A percentile compares a stretch with the other conserved stretches of the same genome.
These are phyloP conservation scores for Siphamia tubifer DNA, from an alignment of 2,113 vertebrate genomes.

Conservation along the genomic window DNA sequence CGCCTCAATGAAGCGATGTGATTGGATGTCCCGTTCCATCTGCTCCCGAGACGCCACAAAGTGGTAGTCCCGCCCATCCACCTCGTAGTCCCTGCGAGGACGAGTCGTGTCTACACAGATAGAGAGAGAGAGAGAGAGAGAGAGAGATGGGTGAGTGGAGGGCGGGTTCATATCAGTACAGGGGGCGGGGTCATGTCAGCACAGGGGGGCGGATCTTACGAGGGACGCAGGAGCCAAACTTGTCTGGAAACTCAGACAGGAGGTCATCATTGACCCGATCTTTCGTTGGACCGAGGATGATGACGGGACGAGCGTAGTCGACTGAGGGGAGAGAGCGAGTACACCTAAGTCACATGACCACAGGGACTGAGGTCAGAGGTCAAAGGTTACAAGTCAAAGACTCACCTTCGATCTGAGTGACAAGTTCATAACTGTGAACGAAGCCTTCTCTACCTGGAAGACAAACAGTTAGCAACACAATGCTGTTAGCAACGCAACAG, in stretches of 20 bases:
- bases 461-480: too few relatives aligned
- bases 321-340: constrained; percentile 61
- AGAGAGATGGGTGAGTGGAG: too few relatives aligned
- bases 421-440: constrained; percentile 86
- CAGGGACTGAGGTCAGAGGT: background rate
- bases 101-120: constrained; percentile 85
- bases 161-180: background rate
- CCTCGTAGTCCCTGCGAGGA: constrained; percentile 89
- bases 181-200: background rate
- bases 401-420: constrained; percentile 87
- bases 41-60: constrained; percentile 91
- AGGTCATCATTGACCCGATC: constrained; percentile 88
- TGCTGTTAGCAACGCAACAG: too few relatives aligned
- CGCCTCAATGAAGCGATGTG: constrained; percentile 90
- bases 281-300: constrained; percentile 88
- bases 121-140: background rate
- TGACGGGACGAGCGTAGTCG: constrained; percentile 88
- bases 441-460: constrained; percentile 81
- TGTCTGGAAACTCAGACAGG: too few relatives aligned
- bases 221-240: too few relatives aligned
- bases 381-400: background rate
- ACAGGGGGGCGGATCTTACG: too few relatives aligned
- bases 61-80: constrained; percentile 91
- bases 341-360: background rate
- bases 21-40: constrained; percentile 94